phyloP scores from a whole-genome alignment of 2,797 vertebrate species.

The Lagocephalus sceleratus region DNA sequence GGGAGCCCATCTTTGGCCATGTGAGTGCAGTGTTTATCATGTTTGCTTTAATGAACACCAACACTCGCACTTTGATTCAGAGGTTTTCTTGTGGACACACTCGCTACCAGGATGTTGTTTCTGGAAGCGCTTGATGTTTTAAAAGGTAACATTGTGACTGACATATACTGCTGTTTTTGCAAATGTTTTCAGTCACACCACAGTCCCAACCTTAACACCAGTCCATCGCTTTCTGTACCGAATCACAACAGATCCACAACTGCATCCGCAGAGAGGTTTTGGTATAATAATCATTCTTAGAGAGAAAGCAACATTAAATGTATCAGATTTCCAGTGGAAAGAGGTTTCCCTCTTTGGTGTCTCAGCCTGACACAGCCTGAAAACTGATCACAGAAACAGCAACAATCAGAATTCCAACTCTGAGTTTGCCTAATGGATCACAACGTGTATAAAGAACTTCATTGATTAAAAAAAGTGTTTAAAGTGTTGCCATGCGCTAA shows the following conservation, averaged over 20 bases:
- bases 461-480: slow-evolving; percentile 1
- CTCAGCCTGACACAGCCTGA: neutral
- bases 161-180: neutral
- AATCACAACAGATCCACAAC: neutral
- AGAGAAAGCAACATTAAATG: neutral
- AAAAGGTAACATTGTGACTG: neutral
- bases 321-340: neutral
- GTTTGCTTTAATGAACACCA: neutral
- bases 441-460: no score
- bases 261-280: neutral
- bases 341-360: neutral
- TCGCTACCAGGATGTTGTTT: neutral
- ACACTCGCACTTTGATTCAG: neutral
- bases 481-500: slow-evolving; percentile 30
- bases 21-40: neutral
- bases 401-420: neutral
- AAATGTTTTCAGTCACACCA: neutral
- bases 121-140: neutral
- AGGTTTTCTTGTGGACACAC: neutral
- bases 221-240: neutral
- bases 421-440: neutral
- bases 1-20: slow-evolving; percentile 2
- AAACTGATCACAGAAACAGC: neutral
- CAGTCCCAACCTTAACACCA: neutral
- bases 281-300: no score